A percentile compares a stretch with the other conserved stretches of the same genome.
Evolutionary conservation across 2,113 vertebrate species (phyloP).

Genomic region (Serinus canaria): DNA sequence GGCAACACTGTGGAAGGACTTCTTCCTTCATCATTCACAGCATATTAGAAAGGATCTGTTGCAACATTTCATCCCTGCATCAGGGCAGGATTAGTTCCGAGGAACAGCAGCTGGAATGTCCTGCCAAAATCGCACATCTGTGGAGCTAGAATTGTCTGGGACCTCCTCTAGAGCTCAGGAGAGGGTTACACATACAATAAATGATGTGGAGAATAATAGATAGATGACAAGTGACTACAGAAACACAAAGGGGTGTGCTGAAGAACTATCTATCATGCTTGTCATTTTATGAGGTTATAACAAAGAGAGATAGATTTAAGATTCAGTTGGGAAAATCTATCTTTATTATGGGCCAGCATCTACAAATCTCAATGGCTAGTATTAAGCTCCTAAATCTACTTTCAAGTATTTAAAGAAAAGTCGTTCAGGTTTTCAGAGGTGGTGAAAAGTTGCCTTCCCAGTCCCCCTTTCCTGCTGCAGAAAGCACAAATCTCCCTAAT

Average conservation of each 20-base stretch:
- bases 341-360: not conserved
- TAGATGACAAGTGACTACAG: slow-evolving; percentile 2
- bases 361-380: not conserved
- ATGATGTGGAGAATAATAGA: not conserved
- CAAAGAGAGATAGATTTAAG: slow-evolving; percentile 26
- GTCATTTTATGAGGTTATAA: not conserved
- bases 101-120: not conserved
- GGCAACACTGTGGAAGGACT: not conserved
- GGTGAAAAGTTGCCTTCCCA: not conserved
- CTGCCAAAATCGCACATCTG: not conserved
- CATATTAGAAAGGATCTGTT: not conserved
- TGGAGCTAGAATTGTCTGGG: not conserved
- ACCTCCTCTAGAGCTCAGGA: not conserved
- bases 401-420: not conserved
- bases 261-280: not conserved
- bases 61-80: not conserved
- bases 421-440: not conserved
- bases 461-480: not conserved
- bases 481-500: not conserved
- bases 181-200: not conserved
- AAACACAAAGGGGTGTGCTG: slow-evolving; percentile 5
- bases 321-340: not conserved
- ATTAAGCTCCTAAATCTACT: not conserved
- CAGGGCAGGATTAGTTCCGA: not conserved
- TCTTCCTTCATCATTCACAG: not conserved